Evolutionary conservation across 2,113 vertebrate species (phyloP).

Genomic region (Petrocephalus zakoni): DNA sequence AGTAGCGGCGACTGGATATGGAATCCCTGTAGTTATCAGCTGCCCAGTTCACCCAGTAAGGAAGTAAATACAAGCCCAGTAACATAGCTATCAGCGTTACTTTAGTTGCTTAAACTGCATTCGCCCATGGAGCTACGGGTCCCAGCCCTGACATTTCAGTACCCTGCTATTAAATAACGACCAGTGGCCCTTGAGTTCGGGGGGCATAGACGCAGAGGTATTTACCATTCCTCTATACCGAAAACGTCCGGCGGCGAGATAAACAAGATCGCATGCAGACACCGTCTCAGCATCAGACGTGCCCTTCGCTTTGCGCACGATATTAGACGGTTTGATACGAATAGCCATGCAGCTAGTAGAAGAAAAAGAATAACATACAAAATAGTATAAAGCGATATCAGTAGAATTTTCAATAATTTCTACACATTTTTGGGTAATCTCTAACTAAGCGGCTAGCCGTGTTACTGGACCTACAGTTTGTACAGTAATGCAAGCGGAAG

Average conservation of each 20-base stretch:
- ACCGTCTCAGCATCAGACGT: background rate
- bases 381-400: background rate
- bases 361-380: background rate
- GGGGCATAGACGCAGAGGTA: background rate
- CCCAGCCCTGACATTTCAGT: background rate
- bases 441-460: background rate
- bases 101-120: background rate
- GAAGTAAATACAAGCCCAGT: background rate
- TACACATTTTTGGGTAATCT: background rate
- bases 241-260: background rate
- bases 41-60: background rate
- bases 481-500: background rate
- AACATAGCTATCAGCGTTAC: background rate
- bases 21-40: background rate
- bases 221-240: background rate
- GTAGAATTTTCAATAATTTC: background rate
- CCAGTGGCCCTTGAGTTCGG: background rate
- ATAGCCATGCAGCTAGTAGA: background rate
- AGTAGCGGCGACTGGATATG: background rate
- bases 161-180: background rate
- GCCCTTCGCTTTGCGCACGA: background rate
- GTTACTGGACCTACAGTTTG: background rate
- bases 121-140: background rate
- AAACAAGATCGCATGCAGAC: background rate
- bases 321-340: background rate